Percentiles rank a stretch among this genome's conserved stretches.
Evolutionary conservation across 2,797 vertebrate genomes (phyloP).

Genomic region (Anguilla anguilla): DNA sequence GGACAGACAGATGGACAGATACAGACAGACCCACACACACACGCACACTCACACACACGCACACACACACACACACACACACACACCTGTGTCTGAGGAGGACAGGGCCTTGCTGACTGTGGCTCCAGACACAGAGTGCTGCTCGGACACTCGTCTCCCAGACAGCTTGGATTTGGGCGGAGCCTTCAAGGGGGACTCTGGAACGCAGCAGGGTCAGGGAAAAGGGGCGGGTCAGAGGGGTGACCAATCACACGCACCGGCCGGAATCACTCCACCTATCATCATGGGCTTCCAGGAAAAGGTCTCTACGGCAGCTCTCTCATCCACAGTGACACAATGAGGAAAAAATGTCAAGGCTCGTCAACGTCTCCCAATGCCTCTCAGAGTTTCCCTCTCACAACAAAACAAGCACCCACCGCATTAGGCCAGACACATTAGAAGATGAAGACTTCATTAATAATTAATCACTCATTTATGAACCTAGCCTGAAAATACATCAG

Average conservation of each 20-base stretch:
- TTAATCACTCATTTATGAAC: background rate
- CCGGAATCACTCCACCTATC: background rate
- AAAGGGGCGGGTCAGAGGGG: background rate
- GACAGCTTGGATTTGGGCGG: conserved; percentile 79
- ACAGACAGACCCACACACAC: too few relatives aligned
- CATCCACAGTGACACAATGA: background rate
- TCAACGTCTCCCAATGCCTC: background rate
- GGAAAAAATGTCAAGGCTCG: background rate
- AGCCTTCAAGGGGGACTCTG: conserved; percentile 80
- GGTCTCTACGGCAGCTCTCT: background rate
- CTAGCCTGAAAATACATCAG: background rate
- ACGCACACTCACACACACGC: background rate
- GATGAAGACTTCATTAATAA: background rate
- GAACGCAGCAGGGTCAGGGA: conserved; percentile 9
- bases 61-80: background rate
- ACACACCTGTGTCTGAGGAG: conserved; percentile 87
- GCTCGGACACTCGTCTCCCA: conserved; percentile 84
- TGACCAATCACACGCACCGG: background rate
- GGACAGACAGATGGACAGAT: too few relatives aligned
- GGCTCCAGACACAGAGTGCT: conserved; percentile 69
- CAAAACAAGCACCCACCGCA: background rate
- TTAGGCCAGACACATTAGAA: background rate
- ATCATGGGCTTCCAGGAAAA: background rate
- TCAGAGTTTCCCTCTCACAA: background rate
- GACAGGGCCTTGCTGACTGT: conserved; percentile 91